These are phyloP conservation scores for Stictonetta naevosa DNA, from an alignment of 2,113 vertebrate genomes.

Conservation along the genomic window DNA sequence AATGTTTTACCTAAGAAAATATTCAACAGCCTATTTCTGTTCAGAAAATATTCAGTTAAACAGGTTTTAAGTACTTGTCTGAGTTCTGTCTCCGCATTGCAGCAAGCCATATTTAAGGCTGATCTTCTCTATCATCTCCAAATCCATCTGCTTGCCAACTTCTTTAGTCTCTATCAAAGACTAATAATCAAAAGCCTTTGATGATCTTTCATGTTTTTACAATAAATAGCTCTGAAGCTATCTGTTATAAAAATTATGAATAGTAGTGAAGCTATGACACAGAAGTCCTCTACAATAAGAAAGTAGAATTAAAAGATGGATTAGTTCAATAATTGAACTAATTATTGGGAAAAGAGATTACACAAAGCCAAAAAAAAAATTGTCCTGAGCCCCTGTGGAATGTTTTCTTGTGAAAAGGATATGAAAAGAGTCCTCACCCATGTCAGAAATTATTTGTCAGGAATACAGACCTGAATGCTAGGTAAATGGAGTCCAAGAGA, in stretches of 20 bases:
- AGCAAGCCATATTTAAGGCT: not conserved
- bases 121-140: not conserved
- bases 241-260: not conserved
- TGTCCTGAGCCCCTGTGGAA: not conserved
- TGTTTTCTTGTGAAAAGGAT: not conserved
- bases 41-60: not conserved
- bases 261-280: not conserved
- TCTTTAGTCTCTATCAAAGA: not conserved
- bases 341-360: not conserved
- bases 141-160: not conserved
- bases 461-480: not conserved
- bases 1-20: not conserved
- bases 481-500: not conserved
- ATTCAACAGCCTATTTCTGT: not conserved
- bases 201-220: not conserved
- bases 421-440: not conserved
- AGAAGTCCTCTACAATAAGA: not conserved
- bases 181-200: slow-evolving; percentile 1
- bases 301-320: not conserved
- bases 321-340: not conserved
- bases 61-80: not conserved
- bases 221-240: not conserved
- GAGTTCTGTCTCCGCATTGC: not conserved
- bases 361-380: not conserved
- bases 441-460: not conserved